Evolutionary conservation across 2,113 vertebrate genomes (phyloP), one percentile per base, ranked within the genome.

Genomic region (Raphicerus campestris): DNA sequence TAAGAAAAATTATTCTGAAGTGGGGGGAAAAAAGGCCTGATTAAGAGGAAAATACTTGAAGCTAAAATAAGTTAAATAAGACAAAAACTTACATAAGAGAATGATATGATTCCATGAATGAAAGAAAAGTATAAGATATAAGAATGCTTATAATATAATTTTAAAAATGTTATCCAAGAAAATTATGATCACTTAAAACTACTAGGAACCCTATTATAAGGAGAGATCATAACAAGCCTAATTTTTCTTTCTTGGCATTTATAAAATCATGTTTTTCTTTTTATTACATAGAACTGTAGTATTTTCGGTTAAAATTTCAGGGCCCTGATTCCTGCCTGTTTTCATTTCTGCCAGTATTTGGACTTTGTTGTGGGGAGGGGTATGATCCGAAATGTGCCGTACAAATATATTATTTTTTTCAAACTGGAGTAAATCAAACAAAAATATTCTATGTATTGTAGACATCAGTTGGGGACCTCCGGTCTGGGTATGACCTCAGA

Each of bases 151-250:
- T 61, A 45, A 58, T 3, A 30, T 47, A 42, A 58, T 55, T 88
- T 84, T 73, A 28, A 91, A 91, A 93, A 85, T 82, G 47, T 89
- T 49, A 58, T 42, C 20, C 39, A 56, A 88, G 89, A 61, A 94
- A 89, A 89, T 56, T 53, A 87, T 60, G 35, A 39, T n/a, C 55
- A 83, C 51, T 82, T 96, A 87, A 92, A 60, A 92, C 92, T 88
- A 42, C 49, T 78, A 92, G 55, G 55, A 94, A 89, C 15, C 19
- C 51, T 90, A 0, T 32, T 80, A 19, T 61, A 75, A 53, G 28
- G 73, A 84, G 14, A 51, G 49, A n/a, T 77, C 30, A 89, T n/a
- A 78, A 51, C 56, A 86, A 89, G n/a, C 15, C 60, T 47, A 28
- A 11, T 24, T 87, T 82, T 95, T 81, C 70, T 58, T 95, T 70